Evolutionary conservation across 2,888 invertebrate species (phyloP).

Genomic region (Tethea ocularis): DNA sequence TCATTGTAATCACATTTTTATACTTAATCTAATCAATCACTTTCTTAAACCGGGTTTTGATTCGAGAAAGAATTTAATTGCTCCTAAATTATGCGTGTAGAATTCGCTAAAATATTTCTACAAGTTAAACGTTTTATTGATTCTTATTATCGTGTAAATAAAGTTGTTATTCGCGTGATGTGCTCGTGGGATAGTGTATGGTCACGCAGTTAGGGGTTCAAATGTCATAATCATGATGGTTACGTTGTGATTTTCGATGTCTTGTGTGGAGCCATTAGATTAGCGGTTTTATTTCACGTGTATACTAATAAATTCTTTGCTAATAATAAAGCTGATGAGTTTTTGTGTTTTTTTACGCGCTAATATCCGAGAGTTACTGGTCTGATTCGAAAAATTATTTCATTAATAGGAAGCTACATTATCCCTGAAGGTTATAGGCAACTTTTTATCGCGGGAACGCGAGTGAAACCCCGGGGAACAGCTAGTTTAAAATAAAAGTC

Average conservation of each 20-base stretch:
- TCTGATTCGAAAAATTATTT: no score
- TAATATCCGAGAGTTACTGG: no score
- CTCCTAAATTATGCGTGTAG: not conserved
- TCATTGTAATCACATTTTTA: not conserved
- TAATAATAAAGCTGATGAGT: no score
- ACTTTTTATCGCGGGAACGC: no score
- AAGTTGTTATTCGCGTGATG: not conserved
- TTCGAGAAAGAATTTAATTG: constrained; percentile 2
- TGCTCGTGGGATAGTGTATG: constrained; percentile 4
- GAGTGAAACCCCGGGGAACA: no score
- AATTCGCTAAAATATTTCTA: not conserved
- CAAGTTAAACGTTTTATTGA: not conserved
- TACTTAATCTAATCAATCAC: constrained; percentile 1
- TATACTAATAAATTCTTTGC: no score
- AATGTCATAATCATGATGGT: constrained; percentile 8
- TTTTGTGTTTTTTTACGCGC: no score
- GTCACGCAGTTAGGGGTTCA: constrained; percentile 4
- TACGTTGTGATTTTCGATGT: constrained; percentile 9
- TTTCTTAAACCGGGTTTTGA: not conserved
- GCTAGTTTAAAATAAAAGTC: no score
- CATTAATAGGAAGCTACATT: no score
- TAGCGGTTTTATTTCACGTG: not conserved
- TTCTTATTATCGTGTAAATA: not conserved
- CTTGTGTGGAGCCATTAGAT: not conserved
- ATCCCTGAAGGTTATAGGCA: no score